Conservation (phyloP, 2,113 vertebrate genomes). For the human (Homo sapiens) region GRCh38 chr20:40819001-40819500, state of each 20-base stretch:
- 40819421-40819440: background rate
- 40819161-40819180: background rate
- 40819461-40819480: background rate
- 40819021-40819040: background rate
- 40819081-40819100: background rate
- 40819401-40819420: conserved; percentile 71
- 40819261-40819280: background rate
- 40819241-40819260: background rate
- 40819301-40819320: background rate
- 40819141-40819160: background rate
- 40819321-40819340: background rate
- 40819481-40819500: conserved; percentile 71
- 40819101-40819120: background rate
- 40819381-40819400: conserved; percentile 29
- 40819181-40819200: background rate
- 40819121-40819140: background rate
- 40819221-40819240: background rate
- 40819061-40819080: background rate
- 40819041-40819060: background rate
- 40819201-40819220: background rate
- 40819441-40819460: conserved; percentile 57
- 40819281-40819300: background rate
- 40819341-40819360: background rate
- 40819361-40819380: conserved; percentile 12
- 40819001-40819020: background rate